Evolutionary conservation across 92 coral and sea anemone species (phyloP), one percentile per base, ranked within the genome.

Genomic region (Heliopora coerulea): DNA sequence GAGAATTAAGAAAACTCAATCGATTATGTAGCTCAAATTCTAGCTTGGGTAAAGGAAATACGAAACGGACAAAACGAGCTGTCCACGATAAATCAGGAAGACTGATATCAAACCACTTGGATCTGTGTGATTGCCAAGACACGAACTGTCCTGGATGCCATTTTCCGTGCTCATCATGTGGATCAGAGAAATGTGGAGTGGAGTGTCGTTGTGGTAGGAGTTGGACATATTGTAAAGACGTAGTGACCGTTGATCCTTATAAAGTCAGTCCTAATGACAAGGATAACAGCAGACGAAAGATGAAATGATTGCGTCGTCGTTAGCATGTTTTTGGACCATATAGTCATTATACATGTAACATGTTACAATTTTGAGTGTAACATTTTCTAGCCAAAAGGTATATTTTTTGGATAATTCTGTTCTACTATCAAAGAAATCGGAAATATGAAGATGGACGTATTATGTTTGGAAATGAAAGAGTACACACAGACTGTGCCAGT

Each of bases 111-210:
- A 92, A 95, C 65, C 82, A 84, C 40, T 75, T 78, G 49, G 99
- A 95, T 78, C 86, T 88, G 8, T 95, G 99, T 64, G 99, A 95
- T 65, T 95, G 99, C 74, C 99, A 95, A 57, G 87, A 91, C 60
- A 52, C 68, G 23, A 80, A 95, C 66, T 95, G 99, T 49, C 91
- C 97, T 0, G 99, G 99, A 0, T 95, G 99, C 23, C 99, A 95
- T 61, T 90, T 88, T 73, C 97, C 99, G 0, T 95, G 99, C 32
- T 56, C 85, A 15, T 87, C 99, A 2, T 95, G 99, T 78, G 96
- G 99, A 7, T 95, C 99, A 31, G 99, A 90, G 66, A 95, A 95
- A 59, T 95, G 99, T 58, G 99, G 99, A 2, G 86, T 90, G 15
- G 99, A 95, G 59, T 95, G 99, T 40, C 90, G 99, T 10, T 95